Base-by-base conservation (phyloP, 2,113 vertebrate species). In the Corythornis madagascariensis region DNA sequence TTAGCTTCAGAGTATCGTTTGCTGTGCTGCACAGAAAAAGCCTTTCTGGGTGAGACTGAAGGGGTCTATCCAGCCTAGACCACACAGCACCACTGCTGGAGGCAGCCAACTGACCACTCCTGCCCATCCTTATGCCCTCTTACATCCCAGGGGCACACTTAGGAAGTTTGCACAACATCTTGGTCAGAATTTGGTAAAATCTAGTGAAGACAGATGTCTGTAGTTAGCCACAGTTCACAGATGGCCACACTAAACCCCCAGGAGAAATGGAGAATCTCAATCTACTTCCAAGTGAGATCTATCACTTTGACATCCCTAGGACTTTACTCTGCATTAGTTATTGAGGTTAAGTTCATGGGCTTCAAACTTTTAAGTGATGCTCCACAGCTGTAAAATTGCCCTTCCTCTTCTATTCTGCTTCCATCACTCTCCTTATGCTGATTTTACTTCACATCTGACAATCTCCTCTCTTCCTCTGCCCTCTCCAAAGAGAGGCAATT, bases 401-500 rank as follows among this genome's bases (percentile, higher is more conserved):
- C 13, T 60, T 57, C 45, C 22, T 73, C 65, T 73, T 66, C 31
- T 86, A 21, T 60, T 81, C 84, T 60, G 76, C 65, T 40, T 84
- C 84, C 89, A 73, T 67, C 70, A 53, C 60, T 75, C 66, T 78
- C 56, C 53, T 56, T 28, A 29, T 16, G 29, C 48, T 57, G 76
- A 40, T 83, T 94, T 86, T 83, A 71, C 57, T 66, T 53, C 76
- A 33, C 38, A 52, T 70, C 64, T 67, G 86, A 77, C 94, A 88
- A 71, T 17, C 76, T 52, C 64, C 15, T 67, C 65, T 92, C 59
- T 65, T 74, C 65, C 56, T 40, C 53, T 93, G 79, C 64, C 64
- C 74, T 61, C 94, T 79, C 70, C 74, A 52, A 71, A 89, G 86
- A 69, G 0, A 60, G 20, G 48, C 75, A 79, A 89, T 82, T 71